These are phyloP conservation scores for Mechanitis mazaeus DNA, from an alignment of 2,888 invertebrate species.

Conservation along the genomic window DNA sequence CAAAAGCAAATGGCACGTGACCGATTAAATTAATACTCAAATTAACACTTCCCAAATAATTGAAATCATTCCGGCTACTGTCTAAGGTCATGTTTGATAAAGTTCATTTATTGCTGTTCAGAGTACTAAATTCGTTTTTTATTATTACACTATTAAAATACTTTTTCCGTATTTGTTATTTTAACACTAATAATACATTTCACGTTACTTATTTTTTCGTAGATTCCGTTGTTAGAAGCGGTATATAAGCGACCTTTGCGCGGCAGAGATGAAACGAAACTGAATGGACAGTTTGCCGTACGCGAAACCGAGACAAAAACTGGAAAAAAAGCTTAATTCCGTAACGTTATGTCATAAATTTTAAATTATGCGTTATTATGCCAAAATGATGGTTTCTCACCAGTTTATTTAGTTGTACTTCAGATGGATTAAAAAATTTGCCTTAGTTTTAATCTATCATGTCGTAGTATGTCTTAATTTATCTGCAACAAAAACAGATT, in stretches of 20 bases:
- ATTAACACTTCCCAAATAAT: slow-evolving; percentile 32
- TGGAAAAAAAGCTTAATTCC: neutral
- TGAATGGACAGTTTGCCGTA: slow-evolving; percentile 16
- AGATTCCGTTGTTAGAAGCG: neutral
- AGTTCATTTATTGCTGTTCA: neutral
- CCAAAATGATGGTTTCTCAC: too few relatives aligned
- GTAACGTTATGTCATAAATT: too few relatives aligned
- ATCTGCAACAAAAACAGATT: too few relatives aligned
- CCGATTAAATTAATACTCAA: slow-evolving; percentile 37
- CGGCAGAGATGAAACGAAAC: slow-evolving; percentile 14
- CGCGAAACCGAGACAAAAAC: slow-evolving; percentile 14
- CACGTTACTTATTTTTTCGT: neutral
- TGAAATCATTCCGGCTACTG: slow-evolving; percentile 13
- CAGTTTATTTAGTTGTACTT: too few relatives aligned
- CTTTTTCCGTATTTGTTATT: too few relatives aligned
- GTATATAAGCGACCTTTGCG: slow-evolving; percentile 13
- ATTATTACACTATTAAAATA: too few relatives aligned
- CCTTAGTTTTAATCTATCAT: too few relatives aligned
- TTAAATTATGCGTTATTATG: too few relatives aligned
- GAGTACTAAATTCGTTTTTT: too few relatives aligned
- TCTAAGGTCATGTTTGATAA: slow-evolving; percentile 17
- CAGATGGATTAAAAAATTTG: too few relatives aligned
- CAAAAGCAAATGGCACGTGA: slow-evolving; percentile 44
- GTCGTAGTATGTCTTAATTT: too few relatives aligned
- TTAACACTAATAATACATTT: neutral